Base-by-base conservation (phyloP, 92 coral and sea anemone species). In the Zoanthus gigantus region DNA sequence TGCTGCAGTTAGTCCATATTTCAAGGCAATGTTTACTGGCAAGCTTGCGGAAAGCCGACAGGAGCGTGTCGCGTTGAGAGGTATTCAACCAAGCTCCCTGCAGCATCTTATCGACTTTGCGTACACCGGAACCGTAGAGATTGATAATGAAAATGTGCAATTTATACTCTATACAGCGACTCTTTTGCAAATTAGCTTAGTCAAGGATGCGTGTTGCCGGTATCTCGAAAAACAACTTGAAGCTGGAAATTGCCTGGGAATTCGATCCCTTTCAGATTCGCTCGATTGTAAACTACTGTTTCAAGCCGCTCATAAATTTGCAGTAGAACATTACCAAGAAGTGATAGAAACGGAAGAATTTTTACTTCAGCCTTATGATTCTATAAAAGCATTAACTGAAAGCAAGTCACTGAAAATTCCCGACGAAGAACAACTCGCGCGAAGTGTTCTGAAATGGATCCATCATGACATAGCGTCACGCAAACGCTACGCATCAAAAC, bases 1-100 rank as follows among this genome's bases (percentile, higher is more conserved):
- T 47, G 94, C 98, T 10, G 96, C 95, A 11, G 91, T 90, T 11
- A 93, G 98, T 89, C 96, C 98, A 0, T 95, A 96, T 88, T 96
- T 96, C 83, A 86, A 92, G 80, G 96, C 95, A 8, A 94, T 94
- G 95, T 92, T 94, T 76, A 87, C 93, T 14, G 94, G 98, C 32
- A 92, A 92, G 28, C 91, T 93, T 83, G 90, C 83, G 0, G 98
- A 94, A 60, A 92, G 95, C 73, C 28, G 69, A 12, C 94, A 89
- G 66, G 78, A 86, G 71, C 88, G 89, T 48, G 78, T 94, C 37
- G 61, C 78, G 8, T 50, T 94, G 72, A 69, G 71, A 31, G 98
- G 90, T 15, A 81, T 94, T 60, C 92, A 94, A 78, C 85, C 90
- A 7, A 67, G 63, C 31, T 92, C 95, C 16, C 72, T 94, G 31